Evolutionary conservation across 64 coral and sea anemone species (phyloP).

Genomic region (Actinia tenebrosa): DNA sequence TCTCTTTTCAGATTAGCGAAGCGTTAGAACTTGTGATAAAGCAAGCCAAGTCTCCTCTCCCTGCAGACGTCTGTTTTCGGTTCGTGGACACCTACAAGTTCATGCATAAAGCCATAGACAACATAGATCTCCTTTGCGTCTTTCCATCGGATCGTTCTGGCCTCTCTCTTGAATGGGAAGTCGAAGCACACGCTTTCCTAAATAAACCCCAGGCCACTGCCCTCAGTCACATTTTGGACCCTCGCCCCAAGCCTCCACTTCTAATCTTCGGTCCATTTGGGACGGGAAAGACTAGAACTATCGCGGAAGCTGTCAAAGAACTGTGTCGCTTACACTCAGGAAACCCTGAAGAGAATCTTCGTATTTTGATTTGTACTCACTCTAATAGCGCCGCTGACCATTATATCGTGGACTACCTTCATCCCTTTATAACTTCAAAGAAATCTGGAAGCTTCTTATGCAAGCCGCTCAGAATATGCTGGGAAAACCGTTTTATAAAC

Average conservation of each 20-base stretch:
- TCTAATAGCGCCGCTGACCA: slow-evolving; percentile 96
- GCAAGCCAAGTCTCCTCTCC: slow-evolving; percentile 26
- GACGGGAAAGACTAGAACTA: slow-evolving; percentile 87
- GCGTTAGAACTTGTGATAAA: slow-evolving; percentile 12
- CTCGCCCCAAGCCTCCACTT: slow-evolving; percentile 31
- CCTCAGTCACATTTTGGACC: slow-evolving; percentile 23
- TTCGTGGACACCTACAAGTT: slow-evolving; percentile 65
- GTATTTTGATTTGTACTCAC: slow-evolving; percentile 93
- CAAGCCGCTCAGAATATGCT: slow-evolving; percentile 78
- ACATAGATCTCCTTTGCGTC: slow-evolving; percentile 24
- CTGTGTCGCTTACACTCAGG: slow-evolving; percentile 35
- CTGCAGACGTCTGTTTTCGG: slow-evolving; percentile 61
- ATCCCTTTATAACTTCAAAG: slow-evolving; percentile 46
- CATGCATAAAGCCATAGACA: slow-evolving; percentile 63
- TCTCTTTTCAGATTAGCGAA: not conserved
- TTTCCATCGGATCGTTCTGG: slow-evolving; percentile 23
- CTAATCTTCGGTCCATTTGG: slow-evolving; percentile 70
- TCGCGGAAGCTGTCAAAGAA: slow-evolving; percentile 90
- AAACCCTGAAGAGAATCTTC: slow-evolving; percentile 24
- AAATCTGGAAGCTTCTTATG: slow-evolving; percentile 25
- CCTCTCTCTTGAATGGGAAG: not conserved
- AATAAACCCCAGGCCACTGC: slow-evolving; percentile 38
- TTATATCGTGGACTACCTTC: slow-evolving; percentile 87
- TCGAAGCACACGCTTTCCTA: not conserved
- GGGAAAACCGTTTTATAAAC: slow-evolving; percentile 82